Evolutionary conservation across 2,113 vertebrate species (phyloP), one percentile per base, ranked within the genome.

Genomic region (Camelus dromedarius): DNA sequence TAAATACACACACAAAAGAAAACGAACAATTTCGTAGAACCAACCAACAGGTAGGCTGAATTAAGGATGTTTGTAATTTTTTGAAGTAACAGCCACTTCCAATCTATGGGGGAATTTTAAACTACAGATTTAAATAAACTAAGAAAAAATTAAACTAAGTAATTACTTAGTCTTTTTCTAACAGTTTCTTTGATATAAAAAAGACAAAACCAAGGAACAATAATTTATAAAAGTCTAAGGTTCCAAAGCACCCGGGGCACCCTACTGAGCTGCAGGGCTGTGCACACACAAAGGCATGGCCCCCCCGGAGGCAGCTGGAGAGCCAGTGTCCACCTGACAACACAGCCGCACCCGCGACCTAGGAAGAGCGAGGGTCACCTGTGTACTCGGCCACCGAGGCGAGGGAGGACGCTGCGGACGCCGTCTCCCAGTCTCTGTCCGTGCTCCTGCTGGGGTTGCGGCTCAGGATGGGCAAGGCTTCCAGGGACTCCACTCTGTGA

Each of bases 371-470:
- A 1, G 38, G 28, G 18, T 91, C 96, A 99, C 99, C 99, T 94
- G 98, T 99, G 97, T 99, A 99, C 97, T 99, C 99, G 1, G 99
- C 99, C 99, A 99, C 98, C 0, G 99, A 99, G 52, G 99, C 99
- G 95, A 99, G 99, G 18, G 99, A 99, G 8, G 99, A 99, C 0
- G 99, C 99, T 0, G 99, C 99, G 0, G 99, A 99, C 2, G 99
- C 99, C 0, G 99, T 99, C 76, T 99, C 99, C 99, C 99, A 99
- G 94, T 99, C 99, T 56, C 99, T 98, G 94, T 99, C 99, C 20
- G 99, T 99, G 98, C 99, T 99, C 79, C 99, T 99, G 98, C 99
- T 99, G 0, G 99, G 98, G 70, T 99, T 99, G 52, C 99, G 98
- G 98, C 99, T 99, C 97, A 99, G 96, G 9, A 98, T 95, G 0